Evolutionary conservation across 2,888 invertebrate genomes (phyloP).

Genomic region (Amblyteles armatorius): DNA sequence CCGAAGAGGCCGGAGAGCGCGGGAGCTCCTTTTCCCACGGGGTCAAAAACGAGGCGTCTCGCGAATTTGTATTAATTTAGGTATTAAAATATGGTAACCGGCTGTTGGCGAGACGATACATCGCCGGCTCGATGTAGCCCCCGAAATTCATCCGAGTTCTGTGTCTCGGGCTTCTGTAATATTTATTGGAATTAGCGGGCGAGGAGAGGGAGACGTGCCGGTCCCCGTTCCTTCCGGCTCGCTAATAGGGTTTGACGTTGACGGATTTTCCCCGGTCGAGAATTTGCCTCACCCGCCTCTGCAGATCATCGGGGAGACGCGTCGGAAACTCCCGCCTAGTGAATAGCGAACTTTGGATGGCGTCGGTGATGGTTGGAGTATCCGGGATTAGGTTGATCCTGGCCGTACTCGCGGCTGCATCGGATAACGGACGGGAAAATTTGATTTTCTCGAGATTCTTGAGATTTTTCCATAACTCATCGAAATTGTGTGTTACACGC

Average conservation of each 20-base stretch:
- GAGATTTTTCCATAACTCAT: too few relatives aligned
- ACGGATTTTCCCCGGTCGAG: constrained; percentile 78
- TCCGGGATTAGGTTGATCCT: background rate
- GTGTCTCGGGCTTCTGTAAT: constrained; percentile 37
- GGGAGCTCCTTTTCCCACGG: constrained; percentile 62
- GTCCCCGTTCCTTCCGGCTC: constrained; percentile 37
- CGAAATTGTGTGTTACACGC: too few relatives aligned
- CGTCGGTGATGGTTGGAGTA: background rate
- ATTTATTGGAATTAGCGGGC: constrained; percentile 74
- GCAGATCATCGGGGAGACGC: background rate
- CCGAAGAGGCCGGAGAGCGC: constrained; percentile 35
- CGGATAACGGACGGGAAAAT: background rate
- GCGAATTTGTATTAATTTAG: constrained; percentile 62
- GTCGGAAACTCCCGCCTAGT: constrained; percentile 16
- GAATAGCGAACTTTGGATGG: constrained; percentile 1
- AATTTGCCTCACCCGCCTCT: constrained; percentile 17
- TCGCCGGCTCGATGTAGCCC: background rate
- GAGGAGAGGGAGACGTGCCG: constrained; percentile 72
- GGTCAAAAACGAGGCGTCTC: constrained; percentile 52
- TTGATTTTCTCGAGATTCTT: background rate
- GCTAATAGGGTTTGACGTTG: constrained; percentile 82
- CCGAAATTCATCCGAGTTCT: background rate
- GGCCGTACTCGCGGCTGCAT: background rate
- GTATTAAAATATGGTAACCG: constrained; percentile 39
- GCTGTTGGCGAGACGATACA: background rate